Conservation (phyloP, 2,888 invertebrate species). For the Rhagophthalmus giganteus region DNA sequence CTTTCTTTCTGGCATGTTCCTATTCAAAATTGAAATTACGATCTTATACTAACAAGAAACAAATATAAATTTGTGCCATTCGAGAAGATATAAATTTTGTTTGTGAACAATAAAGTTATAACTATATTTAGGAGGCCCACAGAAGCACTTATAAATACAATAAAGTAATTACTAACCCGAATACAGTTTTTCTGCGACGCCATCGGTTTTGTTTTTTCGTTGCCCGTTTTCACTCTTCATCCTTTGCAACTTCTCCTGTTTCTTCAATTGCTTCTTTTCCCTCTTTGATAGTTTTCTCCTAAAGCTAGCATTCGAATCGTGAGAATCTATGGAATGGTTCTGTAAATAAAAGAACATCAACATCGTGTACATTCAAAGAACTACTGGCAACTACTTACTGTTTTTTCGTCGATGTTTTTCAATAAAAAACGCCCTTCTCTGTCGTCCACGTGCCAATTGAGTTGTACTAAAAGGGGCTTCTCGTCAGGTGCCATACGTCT, state of each 20-base stretch:
- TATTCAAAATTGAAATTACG: too few relatives aligned
- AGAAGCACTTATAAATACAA: too few relatives aligned
- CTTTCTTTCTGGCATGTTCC: too few relatives aligned
- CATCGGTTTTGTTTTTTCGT: constrained; percentile 70
- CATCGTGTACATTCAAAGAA: constrained; percentile 1
- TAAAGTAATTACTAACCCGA: constrained; percentile 62
- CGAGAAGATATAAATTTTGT: too few relatives aligned
- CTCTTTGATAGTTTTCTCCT: constrained; percentile 94
- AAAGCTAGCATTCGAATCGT: constrained; percentile 81
- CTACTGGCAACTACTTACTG: constrained; percentile 57
- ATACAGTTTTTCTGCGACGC: constrained; percentile 89
- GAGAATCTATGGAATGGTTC: constrained; percentile 68
- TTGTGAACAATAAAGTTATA: too few relatives aligned
- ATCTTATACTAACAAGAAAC: too few relatives aligned
- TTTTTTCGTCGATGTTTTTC: constrained; percentile 84
- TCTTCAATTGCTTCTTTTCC: constrained; percentile 97
- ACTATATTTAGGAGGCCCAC: too few relatives aligned
- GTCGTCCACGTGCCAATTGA: constrained; percentile 99
- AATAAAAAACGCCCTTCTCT: constrained; percentile 95
- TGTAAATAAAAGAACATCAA: too few relatives aligned
- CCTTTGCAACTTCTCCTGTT: constrained; percentile 84
- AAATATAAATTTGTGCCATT: too few relatives aligned
- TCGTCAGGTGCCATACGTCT: constrained; percentile 87
- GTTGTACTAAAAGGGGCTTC: constrained; percentile 93
- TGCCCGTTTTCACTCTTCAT: constrained; percentile 69